A percentile compares a stretch with the other conserved stretches of the same genome.
These are phyloP conservation scores for Medauroidea extradentata DNA, from an alignment of 1,140 invertebrate genomes.

Conservation along the genomic window DNA sequence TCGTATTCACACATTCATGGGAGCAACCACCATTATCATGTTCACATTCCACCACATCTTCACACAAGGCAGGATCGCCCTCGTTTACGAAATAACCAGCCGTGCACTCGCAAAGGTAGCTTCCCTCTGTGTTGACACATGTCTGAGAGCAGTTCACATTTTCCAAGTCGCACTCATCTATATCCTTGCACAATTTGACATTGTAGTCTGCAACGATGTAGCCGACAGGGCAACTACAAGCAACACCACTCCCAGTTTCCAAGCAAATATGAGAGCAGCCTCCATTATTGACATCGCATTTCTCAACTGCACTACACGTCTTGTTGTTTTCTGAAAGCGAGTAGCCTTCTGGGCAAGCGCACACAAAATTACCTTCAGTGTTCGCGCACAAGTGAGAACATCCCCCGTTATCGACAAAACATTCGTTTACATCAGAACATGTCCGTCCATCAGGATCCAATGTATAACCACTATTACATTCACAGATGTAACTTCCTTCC, in stretches of 20 bases:
- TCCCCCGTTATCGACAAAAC: conserved; percentile 48
- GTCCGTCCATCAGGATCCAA: conserved; percentile 34
- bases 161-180: conserved; percentile 46
- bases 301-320: conserved; percentile 38
- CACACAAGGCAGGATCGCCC: conserved; percentile 15
- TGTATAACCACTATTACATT: conserved; percentile 37
- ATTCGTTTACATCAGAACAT: conserved; percentile 57
- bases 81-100: conserved; percentile 44
- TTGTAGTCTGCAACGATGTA: conserved; percentile 42
- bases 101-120: conserved; percentile 57
- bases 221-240: conserved; percentile 30
- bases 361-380: conserved; percentile 50
- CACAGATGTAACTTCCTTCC: conserved; percentile 35
- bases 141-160: conserved; percentile 44
- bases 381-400: conserved; percentile 48
- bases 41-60: conserved; percentile 50
- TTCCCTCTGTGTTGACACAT: conserved; percentile 43
- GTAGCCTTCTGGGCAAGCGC: conserved; percentile 53
- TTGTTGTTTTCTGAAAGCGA: conserved; percentile 30
- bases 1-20: conserved; percentile 41
- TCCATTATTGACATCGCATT: conserved; percentile 44
- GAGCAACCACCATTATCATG: conserved; percentile 44
- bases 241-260: conserved; percentile 18
- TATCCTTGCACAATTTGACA: conserved; percentile 45
- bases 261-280: conserved; percentile 50